A percentile compares a stretch with the other conserved stretches of the same genome.
These are phyloP conservation scores for Crotalus adamanteus DNA, from an alignment of 2,797 vertebrate genomes.

Conservation along the genomic window DNA sequence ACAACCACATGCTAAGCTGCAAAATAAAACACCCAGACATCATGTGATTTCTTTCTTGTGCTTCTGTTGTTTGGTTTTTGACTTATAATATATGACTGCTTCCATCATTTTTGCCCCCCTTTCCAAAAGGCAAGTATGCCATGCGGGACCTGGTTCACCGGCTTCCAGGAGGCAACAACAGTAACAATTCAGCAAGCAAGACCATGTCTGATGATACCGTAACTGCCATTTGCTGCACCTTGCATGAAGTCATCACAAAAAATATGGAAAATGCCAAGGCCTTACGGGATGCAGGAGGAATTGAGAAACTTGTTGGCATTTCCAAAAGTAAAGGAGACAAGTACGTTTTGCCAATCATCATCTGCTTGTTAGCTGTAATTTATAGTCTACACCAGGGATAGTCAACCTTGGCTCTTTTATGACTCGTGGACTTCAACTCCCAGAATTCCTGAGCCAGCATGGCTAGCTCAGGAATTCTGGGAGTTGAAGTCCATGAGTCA, in stretches of 20 bases:
- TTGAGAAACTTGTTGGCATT: constrained; percentile 86
- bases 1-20: not conserved
- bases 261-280: constrained; percentile 91
- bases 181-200: constrained; percentile 82
- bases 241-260: constrained; percentile 98
- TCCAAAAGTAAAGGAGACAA: constrained; percentile 99
- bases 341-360: constrained; percentile 74
- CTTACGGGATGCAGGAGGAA: constrained; percentile 93
- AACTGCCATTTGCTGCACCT: constrained; percentile 93
- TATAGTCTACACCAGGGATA: not conserved
- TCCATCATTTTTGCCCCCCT: constrained; percentile 52
- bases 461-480: no score
- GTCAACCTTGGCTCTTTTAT: no score
- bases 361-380: constrained; percentile 36
- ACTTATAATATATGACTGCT: constrained; percentile 23
- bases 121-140: constrained; percentile 91
- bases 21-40: not conserved
- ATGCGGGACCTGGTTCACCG: constrained; percentile 97
- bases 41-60: constrained; percentile 1
- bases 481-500: no score
- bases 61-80: constrained; percentile 25
- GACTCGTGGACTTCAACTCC: no score
- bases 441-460: no score
- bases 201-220: constrained; percentile 95
- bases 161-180: constrained; percentile 89